Conservation (phyloP, 2,797 vertebrate species). For the Spinus olivaceus region DNA sequence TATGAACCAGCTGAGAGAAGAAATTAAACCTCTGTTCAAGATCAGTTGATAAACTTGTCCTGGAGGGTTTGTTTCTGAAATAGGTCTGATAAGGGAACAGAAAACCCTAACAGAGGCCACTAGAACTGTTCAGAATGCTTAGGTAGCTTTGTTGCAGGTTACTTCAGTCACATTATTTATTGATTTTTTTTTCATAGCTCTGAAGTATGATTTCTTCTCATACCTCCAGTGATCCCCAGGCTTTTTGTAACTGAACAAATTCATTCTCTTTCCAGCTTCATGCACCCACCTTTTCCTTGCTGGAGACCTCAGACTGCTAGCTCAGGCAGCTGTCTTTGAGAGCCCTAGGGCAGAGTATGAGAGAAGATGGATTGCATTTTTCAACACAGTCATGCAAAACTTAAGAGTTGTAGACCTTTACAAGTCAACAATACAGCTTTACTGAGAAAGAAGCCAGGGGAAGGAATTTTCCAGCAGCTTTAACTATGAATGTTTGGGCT, state of each 20-base stretch:
- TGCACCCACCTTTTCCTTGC: background rate
- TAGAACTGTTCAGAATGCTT: background rate
- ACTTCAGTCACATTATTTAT: background rate
- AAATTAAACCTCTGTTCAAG: background rate
- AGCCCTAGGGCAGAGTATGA: background rate
- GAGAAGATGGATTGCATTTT: background rate
- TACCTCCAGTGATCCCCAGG: background rate
- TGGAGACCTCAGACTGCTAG: background rate
- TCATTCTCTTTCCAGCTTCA: background rate
- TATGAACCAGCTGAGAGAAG: background rate
- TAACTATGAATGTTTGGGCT: background rate
- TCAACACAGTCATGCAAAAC: background rate
- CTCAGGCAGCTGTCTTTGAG: background rate
- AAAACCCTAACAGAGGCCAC: background rate
- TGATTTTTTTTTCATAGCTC: background rate
- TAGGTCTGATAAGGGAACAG: background rate
- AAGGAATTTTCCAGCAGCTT: background rate
- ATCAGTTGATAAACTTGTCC: background rate
- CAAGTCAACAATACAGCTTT: background rate
- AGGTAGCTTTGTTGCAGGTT: background rate
- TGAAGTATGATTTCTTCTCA: background rate
- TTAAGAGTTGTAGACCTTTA: background rate
- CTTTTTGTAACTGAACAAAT: background rate
- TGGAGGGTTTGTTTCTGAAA: background rate
- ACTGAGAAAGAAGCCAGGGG: accelerated